A percentile compares a stretch with the other conserved stretches of the same genome.
phyloP scores from a whole-genome alignment of 64 coral and sea anemone genomes.

The Catalaphyllia jardinei region DNA sequence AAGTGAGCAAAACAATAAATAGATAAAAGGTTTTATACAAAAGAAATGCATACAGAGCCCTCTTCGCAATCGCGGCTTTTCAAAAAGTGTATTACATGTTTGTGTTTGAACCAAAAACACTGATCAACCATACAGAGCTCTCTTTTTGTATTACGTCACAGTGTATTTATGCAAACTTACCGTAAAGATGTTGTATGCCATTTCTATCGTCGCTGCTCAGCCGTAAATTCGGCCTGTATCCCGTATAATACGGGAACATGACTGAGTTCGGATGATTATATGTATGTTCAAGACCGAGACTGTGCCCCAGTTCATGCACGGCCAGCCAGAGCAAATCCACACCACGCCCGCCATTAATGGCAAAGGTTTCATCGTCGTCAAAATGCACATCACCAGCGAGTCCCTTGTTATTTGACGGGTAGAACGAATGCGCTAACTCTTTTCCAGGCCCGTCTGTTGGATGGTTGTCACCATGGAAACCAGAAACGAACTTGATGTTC shows the following conservation, averaged over 20 bases:
- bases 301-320: conserved; percentile 63
- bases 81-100: too few relatives aligned
- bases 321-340: conserved; percentile 52
- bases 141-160: too few relatives aligned
- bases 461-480: conserved; percentile 70
- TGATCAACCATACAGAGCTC: too few relatives aligned
- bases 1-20: too few relatives aligned
- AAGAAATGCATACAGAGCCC: too few relatives aligned
- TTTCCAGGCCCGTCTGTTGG: conserved; percentile 62
- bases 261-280: conserved; percentile 17
- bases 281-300: conserved; percentile 46
- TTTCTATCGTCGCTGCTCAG: conserved; percentile 43
- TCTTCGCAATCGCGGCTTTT: too few relatives aligned
- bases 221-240: neutral
- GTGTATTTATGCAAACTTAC: conserved; percentile 20
- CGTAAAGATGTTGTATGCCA: conserved; percentile 47
- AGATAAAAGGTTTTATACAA: too few relatives aligned
- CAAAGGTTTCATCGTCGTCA: conserved; percentile 45
- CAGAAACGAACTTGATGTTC: conserved; percentile 53
- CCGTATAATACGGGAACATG: conserved; percentile 58
- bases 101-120: too few relatives aligned
- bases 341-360: neutral
- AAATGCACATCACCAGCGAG: conserved; percentile 58
- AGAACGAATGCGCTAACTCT: conserved; percentile 70
- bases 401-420: neutral